Evolutionary conservation across 2,888 invertebrate species (phyloP).

Genomic region (Drosophila nr. medialis): DNA sequence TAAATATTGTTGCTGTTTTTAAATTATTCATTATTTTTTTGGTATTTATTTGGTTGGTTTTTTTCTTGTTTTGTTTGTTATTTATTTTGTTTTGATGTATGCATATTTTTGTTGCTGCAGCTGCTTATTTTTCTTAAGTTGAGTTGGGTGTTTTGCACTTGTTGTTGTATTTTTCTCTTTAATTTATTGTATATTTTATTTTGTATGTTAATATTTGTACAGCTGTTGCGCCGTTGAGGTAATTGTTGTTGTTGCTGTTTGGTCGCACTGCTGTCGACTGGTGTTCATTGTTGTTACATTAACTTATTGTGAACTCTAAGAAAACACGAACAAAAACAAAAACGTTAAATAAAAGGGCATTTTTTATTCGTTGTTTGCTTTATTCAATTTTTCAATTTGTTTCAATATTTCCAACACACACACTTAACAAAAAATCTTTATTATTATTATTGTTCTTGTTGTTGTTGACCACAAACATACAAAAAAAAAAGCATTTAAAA

Average conservation of each 20-base stretch:
- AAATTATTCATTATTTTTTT: conserved; percentile 31
- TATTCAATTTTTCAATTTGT: background rate
- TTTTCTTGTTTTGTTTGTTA: conserved; percentile 19
- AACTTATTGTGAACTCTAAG: conserved; percentile 35
- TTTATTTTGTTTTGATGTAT: conserved; percentile 9
- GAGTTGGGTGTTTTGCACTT: conserved; percentile 35
- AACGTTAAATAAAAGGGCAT: background rate
- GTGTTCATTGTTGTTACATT: conserved; percentile 33
- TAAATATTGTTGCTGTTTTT: conserved; percentile 7
- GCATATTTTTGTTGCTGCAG: conserved; percentile 43
- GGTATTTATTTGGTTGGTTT: conserved; percentile 51
- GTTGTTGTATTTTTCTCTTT: conserved; percentile 30
- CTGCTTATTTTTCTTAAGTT: conserved; percentile 29
- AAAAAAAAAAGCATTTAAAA: conserved; percentile 32
- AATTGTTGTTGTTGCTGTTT: conserved; percentile 55
- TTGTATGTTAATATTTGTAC: conserved; percentile 70
- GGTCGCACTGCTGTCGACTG: conserved; percentile 32
- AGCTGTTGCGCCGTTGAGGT: conserved; percentile 66
- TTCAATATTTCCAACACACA: conserved; percentile 3
- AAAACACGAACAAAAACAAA: conserved; percentile 17
- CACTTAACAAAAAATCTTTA: conserved; percentile 11
- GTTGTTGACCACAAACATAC: background rate
- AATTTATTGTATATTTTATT: conserved; percentile 19
- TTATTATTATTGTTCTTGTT: conserved; percentile 6
- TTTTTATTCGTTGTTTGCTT: background rate